phyloP scores from a whole-genome alignment of 2,888 invertebrate species.

The Apoda limacodes region DNA sequence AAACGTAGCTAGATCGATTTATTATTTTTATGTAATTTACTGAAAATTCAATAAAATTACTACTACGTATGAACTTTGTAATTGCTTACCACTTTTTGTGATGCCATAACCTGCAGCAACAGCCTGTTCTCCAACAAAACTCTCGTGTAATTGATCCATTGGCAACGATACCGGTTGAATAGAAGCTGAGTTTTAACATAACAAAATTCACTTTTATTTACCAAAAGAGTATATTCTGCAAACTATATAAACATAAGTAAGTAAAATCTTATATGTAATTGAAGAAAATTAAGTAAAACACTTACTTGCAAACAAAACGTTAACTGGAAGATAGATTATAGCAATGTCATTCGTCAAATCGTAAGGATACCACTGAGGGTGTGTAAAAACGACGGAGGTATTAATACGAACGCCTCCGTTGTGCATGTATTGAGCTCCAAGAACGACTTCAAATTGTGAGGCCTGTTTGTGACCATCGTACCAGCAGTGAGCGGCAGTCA shows the following conservation, averaged over 20 bases:
- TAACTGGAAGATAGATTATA: slow-evolving; percentile 30
- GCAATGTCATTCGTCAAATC: slow-evolving; percentile 35
- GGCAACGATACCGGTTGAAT: too few species aligned
- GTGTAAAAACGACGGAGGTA: slow-evolving; percentile 29
- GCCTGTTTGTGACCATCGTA: slow-evolving; percentile 31
- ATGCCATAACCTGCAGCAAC: too few species aligned
- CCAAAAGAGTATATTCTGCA: too few species aligned
- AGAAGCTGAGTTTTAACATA: too few species aligned
- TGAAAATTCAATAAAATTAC: too few species aligned
- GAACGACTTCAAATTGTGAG: slow-evolving; percentile 30
- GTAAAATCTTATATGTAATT: neutral
- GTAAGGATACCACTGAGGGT: slow-evolving; percentile 27
- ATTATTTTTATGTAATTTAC: too few species aligned
- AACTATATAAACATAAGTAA: neutral
- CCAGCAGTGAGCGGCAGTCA: slow-evolving; percentile 52
- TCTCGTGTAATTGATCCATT: too few species aligned
- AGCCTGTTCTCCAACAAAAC: too few species aligned
- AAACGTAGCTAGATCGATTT: too few species aligned
- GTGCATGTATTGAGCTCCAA: slow-evolving; percentile 34
- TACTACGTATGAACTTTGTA: too few species aligned
- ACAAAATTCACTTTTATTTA: too few species aligned
- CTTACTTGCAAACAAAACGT: slow-evolving; percentile 24
- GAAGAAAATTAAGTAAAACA: neutral
- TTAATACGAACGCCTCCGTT: slow-evolving; percentile 32
- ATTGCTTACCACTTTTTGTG: too few species aligned